Evolutionary conservation across 2,113 vertebrate genomes (phyloP).

Genomic region (cattle (Bos taurus)): DNA sequence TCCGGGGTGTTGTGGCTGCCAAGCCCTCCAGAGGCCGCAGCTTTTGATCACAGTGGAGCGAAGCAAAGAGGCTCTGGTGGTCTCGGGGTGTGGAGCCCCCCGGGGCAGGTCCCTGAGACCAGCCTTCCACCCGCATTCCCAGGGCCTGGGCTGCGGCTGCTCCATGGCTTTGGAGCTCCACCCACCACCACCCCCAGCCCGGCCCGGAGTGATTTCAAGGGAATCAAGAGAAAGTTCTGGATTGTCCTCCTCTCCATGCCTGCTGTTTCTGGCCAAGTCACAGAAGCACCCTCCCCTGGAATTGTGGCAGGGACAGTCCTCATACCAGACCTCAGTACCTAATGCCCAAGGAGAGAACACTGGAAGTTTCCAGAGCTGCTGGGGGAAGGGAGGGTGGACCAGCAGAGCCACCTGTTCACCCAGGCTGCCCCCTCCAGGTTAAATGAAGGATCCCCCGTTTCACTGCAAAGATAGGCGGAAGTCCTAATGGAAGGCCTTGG

Average conservation of each 20-base stretch:
- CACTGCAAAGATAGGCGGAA: neutral
- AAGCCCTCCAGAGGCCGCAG: neutral
- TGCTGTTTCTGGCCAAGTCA: neutral
- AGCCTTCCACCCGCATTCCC: neutral
- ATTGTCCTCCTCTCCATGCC: neutral
- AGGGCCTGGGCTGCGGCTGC: too few relatives aligned
- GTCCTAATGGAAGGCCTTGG: neutral
- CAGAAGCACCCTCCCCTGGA: neutral
- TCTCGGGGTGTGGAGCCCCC: neutral
- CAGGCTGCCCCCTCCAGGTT: neutral
- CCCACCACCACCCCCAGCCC: neutral
- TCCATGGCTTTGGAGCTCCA: neutral
- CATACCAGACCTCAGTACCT: neutral
- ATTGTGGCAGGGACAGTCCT: neutral
- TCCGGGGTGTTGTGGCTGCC: neutral
- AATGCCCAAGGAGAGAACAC: neutral
- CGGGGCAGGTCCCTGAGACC: neutral
- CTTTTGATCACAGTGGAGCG: neutral
- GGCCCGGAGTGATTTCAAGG: neutral
- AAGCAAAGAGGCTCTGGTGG: neutral
- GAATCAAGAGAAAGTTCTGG: neutral
- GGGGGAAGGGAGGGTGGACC: neutral
- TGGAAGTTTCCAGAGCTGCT: neutral
- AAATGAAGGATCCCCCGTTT: fast-evolving
- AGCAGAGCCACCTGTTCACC: neutral